Evolutionary conservation across 2,113 vertebrate genomes (phyloP), one percentile per base, ranked within the genome.

Genomic region (Aspidoscelis tigris): DNA sequence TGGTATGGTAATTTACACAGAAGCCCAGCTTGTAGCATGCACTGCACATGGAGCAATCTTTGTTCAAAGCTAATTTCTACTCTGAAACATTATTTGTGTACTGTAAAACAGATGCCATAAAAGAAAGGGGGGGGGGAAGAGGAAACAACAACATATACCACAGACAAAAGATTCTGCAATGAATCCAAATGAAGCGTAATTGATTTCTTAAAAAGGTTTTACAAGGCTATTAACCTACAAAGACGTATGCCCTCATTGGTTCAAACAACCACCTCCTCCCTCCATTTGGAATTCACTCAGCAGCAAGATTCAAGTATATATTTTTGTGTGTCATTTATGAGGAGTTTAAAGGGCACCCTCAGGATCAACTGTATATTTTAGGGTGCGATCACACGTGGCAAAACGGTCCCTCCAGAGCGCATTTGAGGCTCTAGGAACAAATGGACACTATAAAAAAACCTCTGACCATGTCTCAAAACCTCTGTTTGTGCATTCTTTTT

Each of bases 81-180:
- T 94, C 93, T 89, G 93, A 95, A 93, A 91, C 78, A 92, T 83
- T 89, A 83, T 90, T 84, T 94, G 84, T 92, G 85, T 43, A 87
- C 72, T 87, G 83, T 80, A 93, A 92, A 90, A 88, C 73, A 93
- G 88, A 88, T 83, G 86, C 84, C 83, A 93, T 84, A 84, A 85
- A 86, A 94, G 93, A 88, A 86, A 61, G 86, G 86, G 11, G 5
- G 5, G 2, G 14, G 18, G 10, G 3, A 11, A 21, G 43, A 76
- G 55, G 26, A 33, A 78, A 72, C 20, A 58, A 47, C 14, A 66
- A 80, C 70, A 44, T 33, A 61, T 26, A 66, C 16, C 8, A 22
- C 76, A 53, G 43, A 85, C 77, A 85, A 92, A 91, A 88, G 80
- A 26, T 39, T 90, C 76, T 91, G 89, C 84, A 89, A 73, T 90